Evolutionary conservation across 2,888 invertebrate genomes (phyloP).

Genomic region (Kryphioiulus occultus): DNA sequence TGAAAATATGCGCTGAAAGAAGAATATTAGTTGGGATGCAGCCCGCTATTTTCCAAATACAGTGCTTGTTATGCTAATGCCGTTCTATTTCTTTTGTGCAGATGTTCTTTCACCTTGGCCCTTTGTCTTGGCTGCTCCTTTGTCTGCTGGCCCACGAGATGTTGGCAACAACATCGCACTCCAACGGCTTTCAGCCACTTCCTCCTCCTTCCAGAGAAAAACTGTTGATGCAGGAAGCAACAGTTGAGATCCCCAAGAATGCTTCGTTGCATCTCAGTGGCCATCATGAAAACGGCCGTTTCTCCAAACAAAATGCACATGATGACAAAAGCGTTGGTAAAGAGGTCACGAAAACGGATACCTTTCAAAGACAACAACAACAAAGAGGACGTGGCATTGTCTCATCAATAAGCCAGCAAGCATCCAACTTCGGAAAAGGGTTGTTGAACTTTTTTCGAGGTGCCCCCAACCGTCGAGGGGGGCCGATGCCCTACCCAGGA

Average conservation of each 20-base stretch:
- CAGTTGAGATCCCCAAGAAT: conserved; percentile 4
- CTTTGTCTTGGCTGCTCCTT: neutral
- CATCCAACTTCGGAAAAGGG: conserved; percentile 46
- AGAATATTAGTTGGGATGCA: neutral
- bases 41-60: neutral
- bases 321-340: neutral
- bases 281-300: neutral
- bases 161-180: neutral
- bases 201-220: conserved; percentile 22
- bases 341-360: conserved; percentile 42
- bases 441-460: conserved; percentile 48
- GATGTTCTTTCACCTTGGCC: conserved; percentile 15
- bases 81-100: neutral
- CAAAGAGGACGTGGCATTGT: conserved; percentile 48
- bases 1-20: neutral
- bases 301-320: neutral
- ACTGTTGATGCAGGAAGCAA: conserved; percentile 7
- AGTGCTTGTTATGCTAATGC: neutral
- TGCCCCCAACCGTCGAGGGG: neutral
- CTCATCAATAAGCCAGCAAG: conserved; percentile 46
- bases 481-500: conserved; percentile 22
- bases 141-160: neutral
- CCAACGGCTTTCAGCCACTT: conserved; percentile 3
- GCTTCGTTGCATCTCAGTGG: conserved; percentile 39
- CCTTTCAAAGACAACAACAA: conserved; percentile 31